Conservation (phyloP, 1,140 invertebrate genomes). For the Diachasma alloeum region DNA sequence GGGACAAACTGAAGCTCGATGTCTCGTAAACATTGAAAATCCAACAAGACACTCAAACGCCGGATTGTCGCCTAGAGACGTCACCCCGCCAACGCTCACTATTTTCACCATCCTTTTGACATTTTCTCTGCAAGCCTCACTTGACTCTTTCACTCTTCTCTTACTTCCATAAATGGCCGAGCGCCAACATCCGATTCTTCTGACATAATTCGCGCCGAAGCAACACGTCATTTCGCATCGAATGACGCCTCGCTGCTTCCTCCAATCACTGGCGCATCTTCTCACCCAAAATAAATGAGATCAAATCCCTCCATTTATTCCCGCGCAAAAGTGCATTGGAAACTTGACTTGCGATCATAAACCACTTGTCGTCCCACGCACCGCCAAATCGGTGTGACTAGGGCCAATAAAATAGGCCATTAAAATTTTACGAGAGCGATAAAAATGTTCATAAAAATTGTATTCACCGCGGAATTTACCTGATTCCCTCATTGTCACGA, state of each 20-base stretch:
- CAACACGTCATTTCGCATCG: slow-evolving; percentile 39
- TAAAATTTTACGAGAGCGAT: neutral
- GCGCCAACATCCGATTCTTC: neutral
- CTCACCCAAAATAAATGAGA: neutral
- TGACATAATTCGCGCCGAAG: slow-evolving; percentile 40
- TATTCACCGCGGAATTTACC: neutral
- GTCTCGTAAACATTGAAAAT: no score
- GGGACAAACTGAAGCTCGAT: no score
- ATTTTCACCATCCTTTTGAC: neutral
- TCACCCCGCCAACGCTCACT: neutral
- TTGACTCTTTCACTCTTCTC: neutral
- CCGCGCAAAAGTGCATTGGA: neutral
- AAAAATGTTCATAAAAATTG: neutral
- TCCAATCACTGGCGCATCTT: no score
- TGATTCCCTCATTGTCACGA: neutral
- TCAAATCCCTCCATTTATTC: neutral
- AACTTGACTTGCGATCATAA: neutral
- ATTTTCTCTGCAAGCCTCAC: neutral
- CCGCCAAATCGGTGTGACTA: neutral
- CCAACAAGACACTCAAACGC: no score
- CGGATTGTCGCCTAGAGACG: no score
- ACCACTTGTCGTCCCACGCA: neutral
- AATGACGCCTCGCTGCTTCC: neutral
- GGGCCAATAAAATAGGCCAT: neutral
- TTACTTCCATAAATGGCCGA: neutral